These are phyloP conservation scores for Phyto melanocephala DNA, from an alignment of 2,888 invertebrate species.

Conservation along the genomic window DNA sequence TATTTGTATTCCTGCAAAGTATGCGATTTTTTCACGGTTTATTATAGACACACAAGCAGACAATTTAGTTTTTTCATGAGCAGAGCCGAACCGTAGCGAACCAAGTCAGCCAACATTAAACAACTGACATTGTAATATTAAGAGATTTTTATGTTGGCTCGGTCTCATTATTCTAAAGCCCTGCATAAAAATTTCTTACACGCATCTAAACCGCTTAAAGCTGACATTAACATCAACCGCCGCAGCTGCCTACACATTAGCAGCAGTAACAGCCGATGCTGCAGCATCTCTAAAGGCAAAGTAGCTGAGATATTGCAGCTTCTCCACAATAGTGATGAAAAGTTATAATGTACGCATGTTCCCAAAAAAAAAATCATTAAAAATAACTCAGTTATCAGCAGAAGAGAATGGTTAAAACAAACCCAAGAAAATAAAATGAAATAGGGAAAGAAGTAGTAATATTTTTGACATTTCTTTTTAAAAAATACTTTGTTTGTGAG, in stretches of 20 bases:
- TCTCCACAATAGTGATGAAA: slow-evolving; percentile 26
- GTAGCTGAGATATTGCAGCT: slow-evolving; percentile 28
- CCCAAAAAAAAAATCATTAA: not conserved
- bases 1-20: slow-evolving; percentile 48
- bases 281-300: slow-evolving; percentile 34
- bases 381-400: not conserved
- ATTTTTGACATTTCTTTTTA: slow-evolving; percentile 26
- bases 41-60: slow-evolving; percentile 43
- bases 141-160: slow-evolving; percentile 46
- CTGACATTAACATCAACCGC: not conserved
- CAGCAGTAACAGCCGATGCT: slow-evolving; percentile 16
- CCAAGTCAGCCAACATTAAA: slow-evolving; percentile 27
- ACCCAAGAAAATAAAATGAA: slow-evolving; percentile 2
- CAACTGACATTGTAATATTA: slow-evolving; percentile 41
- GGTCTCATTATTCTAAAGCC: slow-evolving; percentile 39
- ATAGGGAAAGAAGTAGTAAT: not conserved
- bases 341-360: slow-evolving; percentile 45
- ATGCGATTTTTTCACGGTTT: slow-evolving; percentile 40
- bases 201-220: slow-evolving; percentile 9
- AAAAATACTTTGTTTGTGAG: not conserved
- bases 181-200: not conserved
- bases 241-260: not conserved
- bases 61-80: not conserved
- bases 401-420: slow-evolving; percentile 1
- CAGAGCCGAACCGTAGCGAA: slow-evolving; percentile 30